These are phyloP conservation scores for Auanema sp. DNA, from an alignment of 2,888 invertebrate species.

Conservation along the genomic window DNA sequence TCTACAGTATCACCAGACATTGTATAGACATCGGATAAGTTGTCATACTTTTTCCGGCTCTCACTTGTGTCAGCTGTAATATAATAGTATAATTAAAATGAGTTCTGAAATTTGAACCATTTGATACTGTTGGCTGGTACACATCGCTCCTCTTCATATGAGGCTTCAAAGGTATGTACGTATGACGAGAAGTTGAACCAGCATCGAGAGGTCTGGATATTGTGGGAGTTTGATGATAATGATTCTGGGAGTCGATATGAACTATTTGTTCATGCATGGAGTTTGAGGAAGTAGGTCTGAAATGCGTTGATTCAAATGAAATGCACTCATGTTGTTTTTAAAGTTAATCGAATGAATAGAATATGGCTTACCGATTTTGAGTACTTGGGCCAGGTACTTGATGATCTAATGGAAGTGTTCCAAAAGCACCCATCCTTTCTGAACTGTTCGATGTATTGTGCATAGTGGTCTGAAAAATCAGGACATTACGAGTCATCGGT, in stretches of 20 bases:
- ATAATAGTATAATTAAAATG: not conserved
- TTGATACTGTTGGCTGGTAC: conserved; percentile 4
- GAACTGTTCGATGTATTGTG: conserved; percentile 22
- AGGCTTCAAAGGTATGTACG: no score
- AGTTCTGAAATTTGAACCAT: not conserved
- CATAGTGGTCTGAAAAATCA: not conserved
- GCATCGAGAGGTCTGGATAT: conserved; percentile 6
- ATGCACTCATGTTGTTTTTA: no score
- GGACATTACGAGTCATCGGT: not conserved
- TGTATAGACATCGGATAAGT: conserved; percentile 48
- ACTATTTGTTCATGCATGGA: conserved; percentile 2
- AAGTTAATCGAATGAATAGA: no score
- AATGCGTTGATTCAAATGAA: no score
- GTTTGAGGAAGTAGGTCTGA: not conserved
- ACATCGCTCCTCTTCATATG: conserved; percentile 1
- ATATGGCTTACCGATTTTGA: no score
- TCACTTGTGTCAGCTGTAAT: conserved; percentile 33
- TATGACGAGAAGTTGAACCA: not conserved
- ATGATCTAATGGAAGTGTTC: conserved; percentile 25
- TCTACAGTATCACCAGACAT: conserved; percentile 55
- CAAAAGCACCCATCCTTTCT: conserved; percentile 43
- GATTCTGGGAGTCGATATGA: not conserved
- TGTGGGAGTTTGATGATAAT: conserved; percentile 11
- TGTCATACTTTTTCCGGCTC: conserved; percentile 30
- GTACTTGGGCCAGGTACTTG: not conserved